A percentile compares a stretch with the other conserved stretches of the same genome.
phyloP scores from a whole-genome alignment of 2,113 vertebrate genomes.

The Gymnorhina tibicen region DNA sequence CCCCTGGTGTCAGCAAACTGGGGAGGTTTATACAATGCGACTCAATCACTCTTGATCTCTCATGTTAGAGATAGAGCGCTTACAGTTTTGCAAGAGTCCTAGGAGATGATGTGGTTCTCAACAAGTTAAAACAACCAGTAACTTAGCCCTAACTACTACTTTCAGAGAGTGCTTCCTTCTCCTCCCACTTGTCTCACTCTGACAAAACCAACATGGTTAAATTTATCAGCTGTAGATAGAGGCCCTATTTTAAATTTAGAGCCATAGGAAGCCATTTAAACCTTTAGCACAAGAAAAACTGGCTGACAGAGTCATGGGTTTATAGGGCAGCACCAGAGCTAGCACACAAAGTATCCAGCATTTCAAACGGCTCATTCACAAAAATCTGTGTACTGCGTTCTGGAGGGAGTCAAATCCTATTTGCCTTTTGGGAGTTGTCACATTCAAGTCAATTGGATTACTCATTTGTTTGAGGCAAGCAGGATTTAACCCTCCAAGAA shows the following conservation, averaged over 20 bases:
- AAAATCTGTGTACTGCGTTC: slow-evolving; percentile 2
- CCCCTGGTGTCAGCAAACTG: background rate
- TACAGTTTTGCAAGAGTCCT: background rate
- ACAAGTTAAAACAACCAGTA: slow-evolving; percentile 10
- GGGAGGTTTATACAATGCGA: background rate
- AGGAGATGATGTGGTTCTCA: background rate
- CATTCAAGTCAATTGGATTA: slow-evolving; percentile 57
- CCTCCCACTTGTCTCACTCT: background rate
- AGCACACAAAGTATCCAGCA: background rate
- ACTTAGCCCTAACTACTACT: background rate
- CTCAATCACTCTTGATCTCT: background rate
- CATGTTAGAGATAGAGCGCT: background rate
- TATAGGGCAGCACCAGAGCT: background rate
- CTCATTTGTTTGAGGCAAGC: slow-evolving; percentile 32
- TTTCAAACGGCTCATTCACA: slow-evolving; percentile 43
- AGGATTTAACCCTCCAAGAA: slow-evolving; percentile 48
- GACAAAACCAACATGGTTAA: background rate
- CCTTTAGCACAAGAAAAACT: background rate
- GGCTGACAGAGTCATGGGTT: background rate
- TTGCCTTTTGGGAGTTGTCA: slow-evolving; percentile 59
- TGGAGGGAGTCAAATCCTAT: slow-evolving; percentile 40
- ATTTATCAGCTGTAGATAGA: background rate
- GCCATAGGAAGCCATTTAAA: background rate
- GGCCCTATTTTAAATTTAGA: background rate
- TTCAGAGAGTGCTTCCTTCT: background rate